Conservation (phyloP, 2,113 vertebrate genomes). For the Hippocampus guttulatus region DNA sequence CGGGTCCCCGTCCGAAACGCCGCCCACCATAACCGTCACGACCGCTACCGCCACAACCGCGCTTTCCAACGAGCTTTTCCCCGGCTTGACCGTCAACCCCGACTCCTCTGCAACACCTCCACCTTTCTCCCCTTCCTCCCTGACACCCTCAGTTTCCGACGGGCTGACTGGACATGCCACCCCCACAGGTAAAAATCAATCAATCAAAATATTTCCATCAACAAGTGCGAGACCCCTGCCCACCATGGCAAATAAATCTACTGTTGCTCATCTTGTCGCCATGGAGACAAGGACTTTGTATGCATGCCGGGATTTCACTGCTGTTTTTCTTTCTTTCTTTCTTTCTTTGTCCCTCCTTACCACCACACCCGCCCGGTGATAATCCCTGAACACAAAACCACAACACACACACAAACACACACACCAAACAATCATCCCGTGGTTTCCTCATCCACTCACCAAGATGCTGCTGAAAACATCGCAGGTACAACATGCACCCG, state of each 20-base stretch:
- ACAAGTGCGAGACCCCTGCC: neutral
- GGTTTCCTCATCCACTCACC: slow-evolving; percentile 56
- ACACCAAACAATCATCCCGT: slow-evolving; percentile 37
- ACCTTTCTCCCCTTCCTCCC: slow-evolving; percentile 12
- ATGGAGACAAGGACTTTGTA: slow-evolving; percentile 17
- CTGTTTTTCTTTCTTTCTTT: slow-evolving; percentile 49
- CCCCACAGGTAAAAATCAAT: slow-evolving; percentile 69
- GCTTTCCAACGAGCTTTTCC: slow-evolving; percentile 48
- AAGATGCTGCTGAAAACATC: slow-evolving; percentile 54
- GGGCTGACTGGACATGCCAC: slow-evolving; percentile 69
- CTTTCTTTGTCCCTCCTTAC: slow-evolving; percentile 53
- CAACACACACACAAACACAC: slow-evolving; percentile 17
- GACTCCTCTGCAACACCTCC: slow-evolving; percentile 12
- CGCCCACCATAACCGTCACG: slow-evolving; percentile 2
- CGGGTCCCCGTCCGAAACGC: slow-evolving; percentile 4
- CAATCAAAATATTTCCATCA: too few species aligned
- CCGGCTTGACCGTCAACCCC: slow-evolving; percentile 30
- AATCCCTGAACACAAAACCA: slow-evolving; percentile 26
- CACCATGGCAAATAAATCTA: neutral
- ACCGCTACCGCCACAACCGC: slow-evolving; percentile 13
- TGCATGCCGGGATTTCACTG: slow-evolving; percentile 36
- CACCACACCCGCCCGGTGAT: slow-evolving; percentile 12
- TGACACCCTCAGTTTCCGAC: slow-evolving; percentile 63
- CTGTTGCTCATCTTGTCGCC: neutral
- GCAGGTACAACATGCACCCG: slow-evolving; percentile 67